Base-by-base conservation (phyloP, 2,888 invertebrate genomes). In the Cylindroiulus punctatus region DNA sequence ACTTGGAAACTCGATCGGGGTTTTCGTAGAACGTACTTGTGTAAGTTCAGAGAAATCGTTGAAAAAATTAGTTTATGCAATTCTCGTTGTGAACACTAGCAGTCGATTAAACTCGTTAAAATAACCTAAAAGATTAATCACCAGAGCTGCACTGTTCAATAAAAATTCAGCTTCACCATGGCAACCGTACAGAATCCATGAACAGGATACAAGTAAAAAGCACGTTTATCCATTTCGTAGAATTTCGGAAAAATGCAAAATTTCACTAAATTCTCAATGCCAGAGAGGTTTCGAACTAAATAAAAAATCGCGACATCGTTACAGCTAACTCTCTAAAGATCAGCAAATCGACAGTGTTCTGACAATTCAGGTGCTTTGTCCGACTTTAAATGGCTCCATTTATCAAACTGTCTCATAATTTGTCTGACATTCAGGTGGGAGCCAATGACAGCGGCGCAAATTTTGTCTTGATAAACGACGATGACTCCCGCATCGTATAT, bases 381-480 rank as follows among this genome's bases (percentile, higher is more conserved):
- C 26, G 12, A 26, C 22, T 65, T 12, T 65, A 26, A 65, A 65
- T 65, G 65, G 65, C 65, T 65, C 22, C 10, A 65, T 65, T 65
- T 65, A 26, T 65, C 22, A n/a, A 3, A n/a, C 12, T 0, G 4
- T 65, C n/a, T 65, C 65, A 26, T 26, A 65, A 65, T 22, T 65
- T 26, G 65, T 26, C 26, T 65, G 65, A 65, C 10, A n/a, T 65
- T 65, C 65, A 65, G 65, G 65, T 65, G 26, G 65, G 57, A 57
- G 57, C 7, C 57, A 57, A 57, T 57, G 17, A 22, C 22, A 57
- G 57, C 52, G 4, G 52, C 17, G 19, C 52, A 52, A 57, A 57
- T 57, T n/a, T 7, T 3, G 57, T n/a, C 57, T 1, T 57, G 57
- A 19, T 57, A 57, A 57, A 57, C 36, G 5, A 57, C n/a, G n/a